Evolutionary conservation across 2,888 invertebrate species (phyloP), one percentile per base, ranked within the genome.

Genomic region (Campopleginae sp.): DNA sequence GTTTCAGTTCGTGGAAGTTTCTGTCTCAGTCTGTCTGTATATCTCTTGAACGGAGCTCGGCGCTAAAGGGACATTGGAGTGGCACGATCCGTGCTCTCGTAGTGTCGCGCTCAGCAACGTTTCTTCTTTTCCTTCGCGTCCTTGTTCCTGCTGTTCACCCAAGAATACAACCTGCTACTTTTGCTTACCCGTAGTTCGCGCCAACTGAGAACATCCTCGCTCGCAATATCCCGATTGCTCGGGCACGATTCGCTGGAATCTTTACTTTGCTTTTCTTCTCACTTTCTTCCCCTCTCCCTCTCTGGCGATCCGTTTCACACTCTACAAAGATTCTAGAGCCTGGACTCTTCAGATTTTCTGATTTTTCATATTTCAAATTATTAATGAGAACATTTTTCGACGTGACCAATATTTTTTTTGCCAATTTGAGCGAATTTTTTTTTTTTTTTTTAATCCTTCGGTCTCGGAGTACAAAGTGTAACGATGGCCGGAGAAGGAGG

Each of bases 211-310:
- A 58, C 66, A 65, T 77, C 51, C 72, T 84, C 77, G 74, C 61
- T 58, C 58, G 84, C 88, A 88, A 88, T 88, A 87, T 87, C 85
- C 87, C 88, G 90, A 91, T 90, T 88, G 88, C 90, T 90, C 82
- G 89, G 88, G 91, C 92, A 91, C 92, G 92, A 91, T 92, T 92
- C 92, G 88, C 87, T 89, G 91, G 89, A 92, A 90, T 89, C 90
- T 89, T 88, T 78, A 75, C 44, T 70, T 72, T 42, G 27, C 19
- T 74, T n/a, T 42, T 46, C 31, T 33, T 82, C 46, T 31, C 51
- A 10, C 48, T 17, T 4, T 14, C 14, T 14, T 19, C 10, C n/a
- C 23, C 27, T 27, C 27, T 23, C 23, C 14, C 19, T 44, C 65
- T n/a, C 31, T 46, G 8, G 33, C 12, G 19, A 42, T 66, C 19